Evolutionary conservation across 2,888 invertebrate species (phyloP), one percentile per base, ranked within the genome.

Genomic region (Leptarthrus brevirostris): DNA sequence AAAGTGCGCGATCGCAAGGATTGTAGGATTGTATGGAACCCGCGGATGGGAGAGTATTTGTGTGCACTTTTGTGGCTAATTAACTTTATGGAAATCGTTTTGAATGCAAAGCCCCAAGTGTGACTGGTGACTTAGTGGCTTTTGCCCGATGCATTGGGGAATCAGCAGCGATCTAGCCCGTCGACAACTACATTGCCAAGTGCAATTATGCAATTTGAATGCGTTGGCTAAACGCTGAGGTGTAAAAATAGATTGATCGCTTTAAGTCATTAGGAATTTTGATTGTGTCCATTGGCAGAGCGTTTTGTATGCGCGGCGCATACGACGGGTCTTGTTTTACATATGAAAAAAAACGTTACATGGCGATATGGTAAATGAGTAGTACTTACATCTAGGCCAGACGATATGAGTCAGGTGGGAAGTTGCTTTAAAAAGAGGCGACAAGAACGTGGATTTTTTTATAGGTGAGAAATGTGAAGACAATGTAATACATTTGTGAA

Each of bases 201-300:
- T 64, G 64, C 24, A 64, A 64, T 64, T 64, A 36, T 58, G 58
- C 10, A 58, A 58, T 58, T 16, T 58, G 8, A 34, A 22, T 58
- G 58, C 58, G 58, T 58, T 64, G 61, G 40, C 16, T 61, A 16
- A 18, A 12, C 3, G 14, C 6, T 49, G n/a, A 49, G 40, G 1
- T 64, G 58, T 24, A 64, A 20, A 40, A 64, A 64, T 64, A 64
- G 24, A 64, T 44, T 44, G 44, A 40, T 64, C 12, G 24, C 34
- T 64, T 6, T 16, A 14, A 58, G 34, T 58, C 58, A 58, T 36
- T 58, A 58, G 34, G 36, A 30, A 30, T 58, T 58, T 36, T 20
- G 36, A 58, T 36, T 58, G 58, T 58, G 18, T 30, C 36, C 54
- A 58, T 16, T 14, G 18, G 30, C 16, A 16, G 0, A 16, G 58